Base-by-base conservation (phyloP, 2,113 vertebrate species). In the Festucalex cinctus region DNA sequence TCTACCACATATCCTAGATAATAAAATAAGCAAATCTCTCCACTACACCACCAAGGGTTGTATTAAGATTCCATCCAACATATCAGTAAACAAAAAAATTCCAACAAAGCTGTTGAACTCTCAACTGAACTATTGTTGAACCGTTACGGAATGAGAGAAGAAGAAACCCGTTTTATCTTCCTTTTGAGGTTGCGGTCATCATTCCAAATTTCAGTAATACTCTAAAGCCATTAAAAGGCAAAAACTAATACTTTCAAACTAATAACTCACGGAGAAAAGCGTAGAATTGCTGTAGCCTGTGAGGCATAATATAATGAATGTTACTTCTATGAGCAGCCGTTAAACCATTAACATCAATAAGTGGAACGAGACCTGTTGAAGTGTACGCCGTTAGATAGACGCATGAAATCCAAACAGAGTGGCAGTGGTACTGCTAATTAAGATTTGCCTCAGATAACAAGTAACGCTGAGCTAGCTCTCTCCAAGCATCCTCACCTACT, bases 401-500 rank as follows among this genome's bases (percentile, higher is more conserved):
- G 74, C 71, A 76, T 58, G 65, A 58, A 73, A 57, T 43, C 13
- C 60, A 22, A 62, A 62, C 39, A 44, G 60, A 26, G 60, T 26
- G 60, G 35, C 37, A 10, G 9, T n/a, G 57, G 59, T 16, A 41
- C 36, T 69, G 68, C 77, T 87, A 83, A 88, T 88, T 88, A 89
- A 85, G 78, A 86, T 84, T 41, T 64, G 62, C 58, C 6, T 83
- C 39, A 66, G 82, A 85, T 81, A 77, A 56, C 66, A 64, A 58
- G 53, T 49, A 73, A 74, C 69, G 79, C 81, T 84, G 82, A 82
- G 66, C 73, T 77, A 64, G 74, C 81, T 71, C 12, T 28, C 13
- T 59, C 65, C 63, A 22, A 19, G 32, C 65, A 77, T 60, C 77
- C 75, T 87, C 80, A 83, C 82, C 85, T 88, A 84, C 75, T 87